Percentiles rank a stretch among this genome's conserved stretches.
phyloP scores from a whole-genome alignment of 2,888 invertebrate genomes.

The Lydus trimaculatus region DNA sequence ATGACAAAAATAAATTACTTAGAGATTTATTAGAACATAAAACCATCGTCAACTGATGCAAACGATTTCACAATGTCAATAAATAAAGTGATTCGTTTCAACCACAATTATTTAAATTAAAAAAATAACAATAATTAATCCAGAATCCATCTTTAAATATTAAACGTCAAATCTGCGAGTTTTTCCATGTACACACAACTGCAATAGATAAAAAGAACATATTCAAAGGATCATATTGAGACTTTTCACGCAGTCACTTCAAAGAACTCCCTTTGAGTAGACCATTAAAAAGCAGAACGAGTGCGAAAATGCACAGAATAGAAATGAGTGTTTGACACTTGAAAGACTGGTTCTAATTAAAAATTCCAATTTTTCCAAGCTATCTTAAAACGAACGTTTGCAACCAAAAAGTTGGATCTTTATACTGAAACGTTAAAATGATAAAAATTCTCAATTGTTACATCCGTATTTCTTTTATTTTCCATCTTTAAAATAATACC shows the following conservation, averaged over 20 bases:
- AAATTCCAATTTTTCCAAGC: slow-evolving; percentile 6
- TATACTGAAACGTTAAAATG: background rate
- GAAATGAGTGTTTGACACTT: slow-evolving; percentile 3
- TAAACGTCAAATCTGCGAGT: background rate
- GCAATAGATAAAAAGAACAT: slow-evolving; percentile 16
- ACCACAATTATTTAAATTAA: slow-evolving; percentile 3
- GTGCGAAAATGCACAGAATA: slow-evolving; percentile 8
- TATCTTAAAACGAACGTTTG: background rate
- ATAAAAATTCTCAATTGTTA: background rate
- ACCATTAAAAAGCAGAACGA: background rate
- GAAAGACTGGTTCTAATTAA: background rate
- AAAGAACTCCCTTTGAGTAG: slow-evolving; percentile 16
- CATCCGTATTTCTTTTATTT: background rate
- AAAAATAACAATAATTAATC: background rate
- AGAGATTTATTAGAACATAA: slow-evolving; percentile 30
- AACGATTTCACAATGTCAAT: slow-evolving; percentile 17
- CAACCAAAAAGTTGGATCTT: background rate
- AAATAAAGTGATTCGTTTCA: slow-evolving; percentile 4
- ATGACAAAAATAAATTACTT: slow-evolving; percentile 46
- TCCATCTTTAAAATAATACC: background rate
- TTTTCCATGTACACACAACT: background rate
- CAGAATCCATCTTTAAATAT: background rate
- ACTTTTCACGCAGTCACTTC: slow-evolving; percentile 22
- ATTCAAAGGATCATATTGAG: slow-evolving; percentile 20
- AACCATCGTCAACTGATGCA: slow-evolving; percentile 24